phyloP scores from a whole-genome alignment of 1,140 invertebrate genomes.

The Drosophila suzukii region DNA sequence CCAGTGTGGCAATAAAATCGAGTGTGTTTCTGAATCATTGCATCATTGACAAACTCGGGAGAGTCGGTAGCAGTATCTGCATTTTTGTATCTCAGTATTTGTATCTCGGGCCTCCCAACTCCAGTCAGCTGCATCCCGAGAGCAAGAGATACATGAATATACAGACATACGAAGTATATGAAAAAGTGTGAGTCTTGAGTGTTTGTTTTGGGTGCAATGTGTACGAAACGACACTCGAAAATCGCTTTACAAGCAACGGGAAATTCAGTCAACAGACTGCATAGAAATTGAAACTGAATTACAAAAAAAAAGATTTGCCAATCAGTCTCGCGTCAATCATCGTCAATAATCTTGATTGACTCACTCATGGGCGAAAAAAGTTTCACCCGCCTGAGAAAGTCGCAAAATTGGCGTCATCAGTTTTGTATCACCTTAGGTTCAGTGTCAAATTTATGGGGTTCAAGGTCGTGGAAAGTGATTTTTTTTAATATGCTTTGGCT shows the following conservation, averaged over 20 bases:
- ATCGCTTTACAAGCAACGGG: conserved; percentile 18
- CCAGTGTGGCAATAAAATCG: conserved; percentile 33
- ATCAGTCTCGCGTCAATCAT: conserved; percentile 37
- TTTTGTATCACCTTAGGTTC: conserved; percentile 3
- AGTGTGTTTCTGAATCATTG: conserved; percentile 41
- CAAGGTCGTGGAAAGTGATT: conserved; percentile 11
- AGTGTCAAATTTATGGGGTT: conserved; percentile 16
- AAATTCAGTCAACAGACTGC: conserved; percentile 24
- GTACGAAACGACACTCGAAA: conserved; percentile 28
- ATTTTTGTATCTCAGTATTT: conserved; percentile 12
- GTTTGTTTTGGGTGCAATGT: conserved; percentile 35
- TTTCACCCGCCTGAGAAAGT: conserved; percentile 34
- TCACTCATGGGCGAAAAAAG: conserved; percentile 20
- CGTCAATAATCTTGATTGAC: conserved; percentile 31
- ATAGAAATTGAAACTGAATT: conserved; percentile 3
- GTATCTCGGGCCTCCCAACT: conserved; percentile 5
- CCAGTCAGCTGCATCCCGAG: conserved; percentile 11
- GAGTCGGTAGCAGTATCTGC: conserved; percentile 34
- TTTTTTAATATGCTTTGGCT: no score
- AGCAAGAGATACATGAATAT: neutral
- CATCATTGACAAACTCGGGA: conserved; percentile 28
- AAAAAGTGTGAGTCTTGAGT: conserved; percentile 18
- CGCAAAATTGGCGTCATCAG: conserved; percentile 13
- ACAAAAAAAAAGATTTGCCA: neutral
- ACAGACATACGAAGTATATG: neutral